phyloP scores from a whole-genome alignment of 1,140 invertebrate genomes.

The Bombus impatiens region DNA sequence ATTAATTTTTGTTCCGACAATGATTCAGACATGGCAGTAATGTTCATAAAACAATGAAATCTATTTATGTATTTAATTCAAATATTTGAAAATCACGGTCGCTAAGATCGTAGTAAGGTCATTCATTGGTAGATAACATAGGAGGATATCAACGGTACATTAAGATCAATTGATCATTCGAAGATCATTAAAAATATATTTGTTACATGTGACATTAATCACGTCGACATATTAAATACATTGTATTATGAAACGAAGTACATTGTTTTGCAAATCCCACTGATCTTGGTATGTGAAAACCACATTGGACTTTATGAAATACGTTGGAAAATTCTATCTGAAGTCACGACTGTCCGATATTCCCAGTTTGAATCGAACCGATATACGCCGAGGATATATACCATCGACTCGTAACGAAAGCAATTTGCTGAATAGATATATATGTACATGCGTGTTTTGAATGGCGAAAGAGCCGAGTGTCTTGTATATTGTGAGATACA shows the following conservation, averaged over 20 bases:
- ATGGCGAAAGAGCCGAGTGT: neutral
- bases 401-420: conserved; percentile 29
- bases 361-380: neutral
- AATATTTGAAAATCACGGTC: neutral
- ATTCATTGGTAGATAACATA: neutral
- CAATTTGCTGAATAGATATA: conserved; percentile 24
- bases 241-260: neutral
- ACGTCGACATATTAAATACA: neutral
- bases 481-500: neutral
- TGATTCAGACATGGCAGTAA: neutral
- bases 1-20: too few relatives aligned
- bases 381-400: neutral
- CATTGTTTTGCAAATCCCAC: neutral
- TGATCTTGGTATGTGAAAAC: neutral
- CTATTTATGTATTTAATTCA: neutral
- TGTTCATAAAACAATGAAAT: neutral
- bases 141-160: neutral
- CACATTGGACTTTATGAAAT: too few relatives aligned
- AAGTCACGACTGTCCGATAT: neutral
- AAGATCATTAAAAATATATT: neutral
- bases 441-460: conserved; percentile 11
- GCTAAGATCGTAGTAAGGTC: neutral
- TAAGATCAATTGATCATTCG: neutral
- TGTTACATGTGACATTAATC: neutral
- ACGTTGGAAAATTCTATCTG: neutral